These are phyloP conservation scores for Drosophila seclusa DNA, from an alignment of 2,888 invertebrate genomes.

Conservation along the genomic window DNA sequence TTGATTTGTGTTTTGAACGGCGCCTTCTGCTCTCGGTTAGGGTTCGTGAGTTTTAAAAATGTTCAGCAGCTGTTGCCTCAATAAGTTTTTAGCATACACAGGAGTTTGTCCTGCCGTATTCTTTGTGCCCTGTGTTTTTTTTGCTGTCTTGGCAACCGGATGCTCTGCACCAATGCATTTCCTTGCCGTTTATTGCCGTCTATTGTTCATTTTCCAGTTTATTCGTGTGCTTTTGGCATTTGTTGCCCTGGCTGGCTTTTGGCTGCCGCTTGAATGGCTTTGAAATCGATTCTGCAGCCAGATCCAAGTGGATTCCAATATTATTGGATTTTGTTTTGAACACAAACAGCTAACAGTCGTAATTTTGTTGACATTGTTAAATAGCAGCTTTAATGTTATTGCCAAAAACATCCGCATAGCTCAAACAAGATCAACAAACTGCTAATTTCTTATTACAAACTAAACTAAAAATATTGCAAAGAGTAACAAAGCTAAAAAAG, in stretches of 20 bases:
- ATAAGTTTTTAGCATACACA: conserved; percentile 75
- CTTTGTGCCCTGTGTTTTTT: conserved; percentile 33
- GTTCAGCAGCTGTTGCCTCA: conserved; percentile 66
- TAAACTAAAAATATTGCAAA: neutral
- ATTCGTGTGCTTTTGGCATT: conserved; percentile 55
- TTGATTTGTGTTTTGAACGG: conserved; percentile 58
- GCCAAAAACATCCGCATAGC: neutral
- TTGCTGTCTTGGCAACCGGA: conserved; percentile 69
- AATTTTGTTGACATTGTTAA: conserved; percentile 14
- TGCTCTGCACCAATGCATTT: conserved; percentile 68
- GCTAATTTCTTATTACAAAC: neutral
- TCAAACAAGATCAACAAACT: neutral
- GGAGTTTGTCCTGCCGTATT: conserved; percentile 31
- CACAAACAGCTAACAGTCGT: conserved; percentile 24
- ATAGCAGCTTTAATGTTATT: neutral
- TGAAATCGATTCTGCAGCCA: conserved; percentile 46
- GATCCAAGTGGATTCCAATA: conserved; percentile 46
- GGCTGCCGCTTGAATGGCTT: conserved; percentile 60
- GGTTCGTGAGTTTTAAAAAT: conserved; percentile 42
- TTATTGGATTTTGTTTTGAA: conserved; percentile 63
- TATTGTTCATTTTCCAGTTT: conserved; percentile 49
- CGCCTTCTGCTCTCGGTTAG: conserved; percentile 28
- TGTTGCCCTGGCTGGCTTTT: conserved; percentile 51
- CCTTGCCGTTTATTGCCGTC: conserved; percentile 52
- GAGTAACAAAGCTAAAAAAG: neutral